These are phyloP conservation scores for Archivesica marissinica DNA, from an alignment of 1,140 invertebrate genomes.

Conservation along the genomic window DNA sequence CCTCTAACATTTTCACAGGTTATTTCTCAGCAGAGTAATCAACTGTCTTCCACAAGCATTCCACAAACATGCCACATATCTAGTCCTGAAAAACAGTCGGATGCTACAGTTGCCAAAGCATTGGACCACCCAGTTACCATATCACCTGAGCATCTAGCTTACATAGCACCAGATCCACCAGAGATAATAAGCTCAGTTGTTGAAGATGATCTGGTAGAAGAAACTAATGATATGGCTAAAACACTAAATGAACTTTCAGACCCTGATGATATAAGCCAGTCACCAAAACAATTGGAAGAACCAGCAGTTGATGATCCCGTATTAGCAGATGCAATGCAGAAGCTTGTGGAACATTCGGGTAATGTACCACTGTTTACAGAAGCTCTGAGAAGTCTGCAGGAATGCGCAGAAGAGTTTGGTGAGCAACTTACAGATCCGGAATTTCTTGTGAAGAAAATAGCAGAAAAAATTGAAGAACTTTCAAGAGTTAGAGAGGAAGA, in stretches of 20 bases:
- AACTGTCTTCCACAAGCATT: not conserved
- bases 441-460: conserved; percentile 57
- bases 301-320: conserved; percentile 40
- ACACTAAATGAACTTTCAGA: conserved; percentile 59
- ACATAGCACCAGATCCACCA: not conserved
- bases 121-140: too few relatives aligned
- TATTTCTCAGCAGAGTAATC: not conserved
- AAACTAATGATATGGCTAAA: conserved; percentile 51
- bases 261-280: conserved; percentile 55
- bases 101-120: not conserved
- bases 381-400: conserved; percentile 45
- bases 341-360: conserved; percentile 56
- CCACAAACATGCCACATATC: not conserved
- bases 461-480: conserved; percentile 56
- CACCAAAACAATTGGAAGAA: conserved; percentile 31
- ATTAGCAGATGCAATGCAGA: conserved; percentile 48
- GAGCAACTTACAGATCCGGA: conserved; percentile 51
- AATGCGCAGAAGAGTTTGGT: conserved; percentile 53
- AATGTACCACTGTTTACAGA: conserved; percentile 56
- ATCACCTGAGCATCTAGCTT: too few relatives aligned
- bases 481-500: not conserved
- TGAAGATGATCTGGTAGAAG: conserved; percentile 43
- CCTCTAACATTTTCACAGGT: not conserved
- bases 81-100: not conserved
- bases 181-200: not conserved